Percentiles rank a stretch among this genome's conserved stretches.
These are phyloP conservation scores for Candidula unifasciata DNA, from an alignment of 2,888 invertebrate species.

Conservation along the genomic window DNA sequence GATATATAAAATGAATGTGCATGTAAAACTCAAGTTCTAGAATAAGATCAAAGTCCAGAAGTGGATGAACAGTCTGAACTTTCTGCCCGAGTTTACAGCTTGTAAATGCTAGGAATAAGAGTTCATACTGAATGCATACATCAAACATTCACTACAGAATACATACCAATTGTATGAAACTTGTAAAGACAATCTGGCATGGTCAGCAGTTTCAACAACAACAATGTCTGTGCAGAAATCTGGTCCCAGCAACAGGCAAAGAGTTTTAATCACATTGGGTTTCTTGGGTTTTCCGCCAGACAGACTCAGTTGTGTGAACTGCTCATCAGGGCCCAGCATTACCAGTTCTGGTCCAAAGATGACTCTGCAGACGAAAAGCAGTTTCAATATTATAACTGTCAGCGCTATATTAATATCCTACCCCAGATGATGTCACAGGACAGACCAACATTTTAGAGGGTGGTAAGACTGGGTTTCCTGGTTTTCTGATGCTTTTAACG, in stretches of 20 bases:
- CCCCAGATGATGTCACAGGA: no score
- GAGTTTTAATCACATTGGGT: conserved; percentile 79
- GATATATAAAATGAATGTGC: no score
- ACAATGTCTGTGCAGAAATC: conserved; percentile 80
- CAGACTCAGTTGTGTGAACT: conserved; percentile 80
- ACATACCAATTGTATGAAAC: conserved; percentile 80
- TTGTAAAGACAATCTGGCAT: conserved; percentile 79
- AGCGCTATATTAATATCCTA: no score
- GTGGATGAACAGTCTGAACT: no score
- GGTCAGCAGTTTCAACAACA: conserved; percentile 80
- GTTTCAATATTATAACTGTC: not conserved
- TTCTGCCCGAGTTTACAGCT: no score
- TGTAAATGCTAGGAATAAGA: no score
- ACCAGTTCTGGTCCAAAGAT: conserved; percentile 80
- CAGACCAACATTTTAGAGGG: no score
- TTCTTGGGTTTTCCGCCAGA: conserved; percentile 80
- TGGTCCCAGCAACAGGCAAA: conserved; percentile 79
- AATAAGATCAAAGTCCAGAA: no score
- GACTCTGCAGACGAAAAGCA: conserved; percentile 73
- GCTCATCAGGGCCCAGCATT: conserved; percentile 80
- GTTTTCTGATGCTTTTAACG: no score
- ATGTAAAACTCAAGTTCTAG: no score
- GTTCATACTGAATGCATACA: no score
- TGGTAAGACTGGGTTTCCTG: no score
- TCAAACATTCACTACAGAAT: not conserved